Percentiles rank a stretch among this genome's conserved stretches.
Evolutionary conservation across 1,140 invertebrate species (phyloP).

Genomic region (Spodoptera litura): DNA sequence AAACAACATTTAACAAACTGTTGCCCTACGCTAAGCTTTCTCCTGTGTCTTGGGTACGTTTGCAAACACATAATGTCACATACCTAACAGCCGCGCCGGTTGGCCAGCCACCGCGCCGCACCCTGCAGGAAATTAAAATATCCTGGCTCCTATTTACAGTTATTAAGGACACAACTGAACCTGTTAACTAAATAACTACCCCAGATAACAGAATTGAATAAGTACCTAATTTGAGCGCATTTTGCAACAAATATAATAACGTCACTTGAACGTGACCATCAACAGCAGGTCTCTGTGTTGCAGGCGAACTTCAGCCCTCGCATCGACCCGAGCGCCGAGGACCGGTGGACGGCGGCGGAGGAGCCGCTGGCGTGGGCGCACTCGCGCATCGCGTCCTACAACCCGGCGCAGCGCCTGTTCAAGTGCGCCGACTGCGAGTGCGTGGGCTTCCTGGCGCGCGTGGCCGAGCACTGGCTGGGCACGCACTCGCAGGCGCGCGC

Average conservation of each 20-base stretch:
- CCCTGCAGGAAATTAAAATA: too few relatives aligned
- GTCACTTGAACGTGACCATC: too few relatives aligned
- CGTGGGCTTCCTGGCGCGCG: slow-evolving; percentile 91
- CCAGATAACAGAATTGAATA: too few relatives aligned
- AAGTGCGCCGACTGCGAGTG: slow-evolving; percentile 92
- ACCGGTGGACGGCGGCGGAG: slow-evolving; percentile 90
- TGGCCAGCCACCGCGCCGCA: too few relatives aligned
- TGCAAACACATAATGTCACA: too few relatives aligned
- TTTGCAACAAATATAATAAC: too few relatives aligned
- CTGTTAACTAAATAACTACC: too few relatives aligned
- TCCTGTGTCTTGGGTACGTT: background rate
- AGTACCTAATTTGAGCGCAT: too few relatives aligned
- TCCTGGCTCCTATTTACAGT: too few relatives aligned
- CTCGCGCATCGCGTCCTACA: slow-evolving; percentile 91
- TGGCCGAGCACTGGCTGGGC: slow-evolving; percentile 94
- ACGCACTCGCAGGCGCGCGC: slow-evolving; percentile 91
- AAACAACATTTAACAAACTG: too few relatives aligned
- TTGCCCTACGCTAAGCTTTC: background rate
- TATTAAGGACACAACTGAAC: too few relatives aligned
- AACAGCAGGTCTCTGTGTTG: background rate
- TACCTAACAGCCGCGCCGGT: too few relatives aligned
- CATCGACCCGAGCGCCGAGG: slow-evolving; percentile 86
- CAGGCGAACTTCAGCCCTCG: slow-evolving; percentile 85
- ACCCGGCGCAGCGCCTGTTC: slow-evolving; percentile 90
- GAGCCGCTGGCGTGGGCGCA: slow-evolving; percentile 90